Conservation (phyloP, 2,797 vertebrate genomes). For the Aratinga solstitialis region DNA sequence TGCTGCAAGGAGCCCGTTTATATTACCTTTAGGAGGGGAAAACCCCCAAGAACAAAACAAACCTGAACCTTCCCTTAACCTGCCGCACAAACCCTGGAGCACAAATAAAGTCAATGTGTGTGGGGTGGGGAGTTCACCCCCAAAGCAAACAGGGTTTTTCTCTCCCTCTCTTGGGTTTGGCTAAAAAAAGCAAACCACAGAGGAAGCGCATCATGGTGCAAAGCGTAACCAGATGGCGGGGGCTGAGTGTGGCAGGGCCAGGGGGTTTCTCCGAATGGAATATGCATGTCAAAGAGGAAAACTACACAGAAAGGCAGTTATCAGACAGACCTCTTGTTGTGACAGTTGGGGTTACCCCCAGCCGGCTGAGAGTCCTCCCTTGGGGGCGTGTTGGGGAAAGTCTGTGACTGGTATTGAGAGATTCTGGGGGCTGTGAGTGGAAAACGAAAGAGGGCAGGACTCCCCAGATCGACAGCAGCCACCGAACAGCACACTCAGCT, state of each 20-base stretch:
- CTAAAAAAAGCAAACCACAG: slow-evolving; percentile 51
- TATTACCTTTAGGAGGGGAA: neutral
- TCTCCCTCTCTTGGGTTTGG: neutral
- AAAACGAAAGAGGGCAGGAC: neutral
- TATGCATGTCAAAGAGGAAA: slow-evolving; percentile 13
- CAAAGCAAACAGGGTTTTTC: slow-evolving; percentile 39
- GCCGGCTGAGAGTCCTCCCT: neutral
- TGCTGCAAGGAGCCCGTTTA: neutral
- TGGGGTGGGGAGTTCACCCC: neutral
- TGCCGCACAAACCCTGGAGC: neutral
- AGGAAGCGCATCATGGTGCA: slow-evolving; percentile 66
- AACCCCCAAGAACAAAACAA: neutral
- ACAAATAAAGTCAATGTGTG: neutral
- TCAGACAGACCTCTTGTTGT: neutral
- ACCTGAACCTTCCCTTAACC: neutral
- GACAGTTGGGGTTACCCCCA: neutral
- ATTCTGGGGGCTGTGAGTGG: neutral
- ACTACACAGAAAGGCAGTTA: neutral
- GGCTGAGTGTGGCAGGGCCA: slow-evolving; percentile 22
- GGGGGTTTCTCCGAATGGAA: slow-evolving; percentile 48
- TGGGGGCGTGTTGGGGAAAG: neutral
- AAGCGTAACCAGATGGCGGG: slow-evolving; percentile 50
- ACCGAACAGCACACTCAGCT: neutral
- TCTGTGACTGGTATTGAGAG: neutral
- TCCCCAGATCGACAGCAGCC: neutral